phyloP scores from a whole-genome alignment of 1,140 invertebrate genomes.

The Ephestia elutella region DNA sequence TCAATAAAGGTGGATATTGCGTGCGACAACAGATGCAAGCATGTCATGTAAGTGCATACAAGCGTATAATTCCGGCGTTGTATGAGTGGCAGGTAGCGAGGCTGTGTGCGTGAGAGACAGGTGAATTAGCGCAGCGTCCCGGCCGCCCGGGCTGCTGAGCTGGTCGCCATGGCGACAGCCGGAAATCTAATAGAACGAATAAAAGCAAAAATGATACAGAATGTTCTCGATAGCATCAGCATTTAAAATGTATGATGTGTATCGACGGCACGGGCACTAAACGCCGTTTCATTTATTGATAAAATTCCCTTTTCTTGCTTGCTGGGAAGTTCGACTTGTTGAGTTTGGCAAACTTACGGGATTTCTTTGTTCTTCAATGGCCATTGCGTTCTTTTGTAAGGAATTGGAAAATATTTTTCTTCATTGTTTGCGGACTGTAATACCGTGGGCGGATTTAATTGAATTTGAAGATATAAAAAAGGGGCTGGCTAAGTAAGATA shows the following conservation, averaged over 20 bases:
- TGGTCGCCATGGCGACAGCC: conserved; percentile 51
- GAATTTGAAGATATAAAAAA: no score
- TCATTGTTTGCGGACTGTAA: no score
- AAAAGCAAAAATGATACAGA: conserved; percentile 36
- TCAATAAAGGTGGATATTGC: conserved; percentile 35
- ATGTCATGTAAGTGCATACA: conserved; percentile 43
- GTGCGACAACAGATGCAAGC: conserved; percentile 24
- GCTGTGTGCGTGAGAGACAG: conserved; percentile 47
- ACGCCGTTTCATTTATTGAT: neutral
- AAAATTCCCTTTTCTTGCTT: neutral
- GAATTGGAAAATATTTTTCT: no score
- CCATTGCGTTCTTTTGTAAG: no score
- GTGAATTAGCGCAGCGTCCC: conserved; percentile 45
- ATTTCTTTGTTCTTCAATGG: neutral
- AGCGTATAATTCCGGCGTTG: conserved; percentile 40
- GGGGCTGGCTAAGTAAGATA: no score
- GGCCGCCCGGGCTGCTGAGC: conserved; percentile 44
- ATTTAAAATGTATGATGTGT: neutral
- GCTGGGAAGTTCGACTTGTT: neutral
- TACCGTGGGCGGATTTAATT: no score
- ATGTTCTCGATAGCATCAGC: conserved; percentile 11
- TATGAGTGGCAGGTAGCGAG: conserved; percentile 22
- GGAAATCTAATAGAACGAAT: conserved; percentile 45
- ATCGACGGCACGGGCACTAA: neutral
- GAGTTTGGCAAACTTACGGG: neutral